Conservation (phyloP, 2,113 vertebrate genomes). For the Phycodurus eques region DNA sequence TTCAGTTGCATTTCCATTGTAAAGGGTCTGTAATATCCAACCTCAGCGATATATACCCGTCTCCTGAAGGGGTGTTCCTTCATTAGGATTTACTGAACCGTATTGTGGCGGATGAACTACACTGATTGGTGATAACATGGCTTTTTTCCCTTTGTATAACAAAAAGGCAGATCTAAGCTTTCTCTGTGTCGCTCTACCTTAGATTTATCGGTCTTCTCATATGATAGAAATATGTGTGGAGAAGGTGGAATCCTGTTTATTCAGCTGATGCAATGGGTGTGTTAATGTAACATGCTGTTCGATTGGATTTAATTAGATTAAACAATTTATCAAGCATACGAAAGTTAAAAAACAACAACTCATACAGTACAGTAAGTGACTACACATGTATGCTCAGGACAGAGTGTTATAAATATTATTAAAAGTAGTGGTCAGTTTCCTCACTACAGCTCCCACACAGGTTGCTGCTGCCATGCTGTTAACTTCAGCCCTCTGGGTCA, state of each 20-base stretch:
- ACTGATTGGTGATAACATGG: not conserved
- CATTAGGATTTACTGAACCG: no score
- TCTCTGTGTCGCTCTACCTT: not conserved
- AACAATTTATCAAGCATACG: not conserved
- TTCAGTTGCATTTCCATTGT: no score
- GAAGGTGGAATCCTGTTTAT: not conserved
- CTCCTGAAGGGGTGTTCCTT: no score
- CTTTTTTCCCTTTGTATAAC: not conserved
- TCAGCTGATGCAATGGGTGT: not conserved
- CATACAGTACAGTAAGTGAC: not conserved
- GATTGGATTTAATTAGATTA: not conserved
- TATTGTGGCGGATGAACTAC: not conserved
- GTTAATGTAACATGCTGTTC: not conserved
- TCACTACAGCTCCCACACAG: not conserved
- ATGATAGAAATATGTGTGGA: not conserved
- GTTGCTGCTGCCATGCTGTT: not conserved
- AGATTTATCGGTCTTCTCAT: not conserved
- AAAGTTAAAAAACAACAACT: not conserved
- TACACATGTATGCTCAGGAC: not conserved
- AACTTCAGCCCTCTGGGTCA: constrained; percentile 1
- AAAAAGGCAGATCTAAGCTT: not conserved
- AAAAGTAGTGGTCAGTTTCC: not conserved
- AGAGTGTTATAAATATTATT: not conserved
- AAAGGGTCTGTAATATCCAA: no score
- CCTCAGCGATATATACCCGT: no score